Conservation (phyloP, 2,113 vertebrate genomes). For the Colistium nudipinnis region DNA sequence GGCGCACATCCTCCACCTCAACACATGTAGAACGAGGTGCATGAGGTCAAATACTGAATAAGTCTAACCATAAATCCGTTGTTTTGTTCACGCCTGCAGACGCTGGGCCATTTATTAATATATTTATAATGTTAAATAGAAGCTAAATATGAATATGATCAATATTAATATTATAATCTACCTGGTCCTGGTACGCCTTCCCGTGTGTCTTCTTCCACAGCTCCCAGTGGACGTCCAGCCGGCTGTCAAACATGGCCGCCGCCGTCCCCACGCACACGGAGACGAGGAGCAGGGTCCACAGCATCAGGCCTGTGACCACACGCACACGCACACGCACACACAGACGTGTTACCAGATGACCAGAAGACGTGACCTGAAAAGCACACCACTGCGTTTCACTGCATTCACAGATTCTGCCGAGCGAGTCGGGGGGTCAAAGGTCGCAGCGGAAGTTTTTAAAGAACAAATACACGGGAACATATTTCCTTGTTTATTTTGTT, state of each 20-base stretch:
- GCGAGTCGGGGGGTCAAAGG: too few species aligned
- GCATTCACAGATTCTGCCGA: too few species aligned
- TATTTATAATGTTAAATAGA: too few species aligned
- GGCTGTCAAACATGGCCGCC: constrained; percentile 56
- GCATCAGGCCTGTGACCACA: constrained; percentile 57
- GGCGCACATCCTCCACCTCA: constrained; percentile 81
- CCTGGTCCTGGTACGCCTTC: constrained; percentile 73
- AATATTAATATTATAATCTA: too few species aligned
- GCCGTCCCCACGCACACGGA: constrained; percentile 25
- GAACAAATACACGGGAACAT: too few species aligned
- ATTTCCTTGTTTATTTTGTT: too few species aligned
- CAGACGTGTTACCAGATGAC: constrained; percentile 6
- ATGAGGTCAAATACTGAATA: fast-evolving
- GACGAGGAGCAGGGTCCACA: constrained; percentile 58
- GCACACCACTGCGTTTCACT: too few species aligned
- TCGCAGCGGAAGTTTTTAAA: too few species aligned
- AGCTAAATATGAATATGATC: too few species aligned
- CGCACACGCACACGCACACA: background rate
- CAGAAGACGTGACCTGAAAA: too few species aligned
- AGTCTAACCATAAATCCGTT: background rate
- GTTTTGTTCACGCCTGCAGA: background rate
- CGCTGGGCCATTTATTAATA: too few species aligned
- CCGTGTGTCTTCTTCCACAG: constrained; percentile 83
- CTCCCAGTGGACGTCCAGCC: constrained; percentile 81
- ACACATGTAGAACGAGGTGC: background rate